Conservation (phyloP, 1,140 invertebrate genomes). For the Drosophila seguyi region DNA sequence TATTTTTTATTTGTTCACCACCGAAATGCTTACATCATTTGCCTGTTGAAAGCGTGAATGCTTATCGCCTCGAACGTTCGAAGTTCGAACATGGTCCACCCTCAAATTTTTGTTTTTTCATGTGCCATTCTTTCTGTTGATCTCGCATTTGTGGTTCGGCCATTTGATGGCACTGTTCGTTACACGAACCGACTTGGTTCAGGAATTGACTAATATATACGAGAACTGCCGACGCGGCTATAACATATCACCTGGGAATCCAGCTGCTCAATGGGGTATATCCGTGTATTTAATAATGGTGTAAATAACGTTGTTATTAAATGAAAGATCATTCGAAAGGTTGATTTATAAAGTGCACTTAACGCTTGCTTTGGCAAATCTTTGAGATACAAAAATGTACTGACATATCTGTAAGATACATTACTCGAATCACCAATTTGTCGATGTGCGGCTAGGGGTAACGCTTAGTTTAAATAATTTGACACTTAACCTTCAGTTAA, state of each 20-base stretch:
- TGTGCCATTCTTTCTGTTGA: constrained; percentile 58
- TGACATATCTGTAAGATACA: background rate
- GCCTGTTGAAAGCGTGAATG: background rate
- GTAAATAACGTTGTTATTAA: background rate
- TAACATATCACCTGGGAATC: constrained; percentile 29
- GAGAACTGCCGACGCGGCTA: constrained; percentile 37
- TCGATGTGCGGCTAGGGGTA: background rate
- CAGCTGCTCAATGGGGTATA: constrained; percentile 6
- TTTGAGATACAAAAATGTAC: background rate
- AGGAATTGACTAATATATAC: constrained; percentile 68
- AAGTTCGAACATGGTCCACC: constrained; percentile 62
- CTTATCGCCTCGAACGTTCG: constrained; percentile 10
- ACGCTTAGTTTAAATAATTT: background rate
- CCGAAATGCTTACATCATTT: constrained; percentile 9
- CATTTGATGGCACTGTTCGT: constrained; percentile 69
- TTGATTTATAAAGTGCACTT: constrained; percentile 9
- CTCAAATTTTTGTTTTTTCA: constrained; percentile 28
- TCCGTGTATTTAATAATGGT: background rate
- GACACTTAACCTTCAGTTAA: too few species aligned
- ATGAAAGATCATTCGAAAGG: background rate
- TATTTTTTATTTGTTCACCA: constrained; percentile 2
- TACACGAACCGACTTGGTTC: constrained; percentile 68
- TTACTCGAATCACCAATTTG: background rate
- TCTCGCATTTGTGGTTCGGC: constrained; percentile 69
- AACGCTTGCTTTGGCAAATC: background rate